Evolutionary conservation across 1,140 invertebrate genomes (phyloP), one percentile per base, ranked within the genome.

Genomic region (Trinorchestia longiramus): DNA sequence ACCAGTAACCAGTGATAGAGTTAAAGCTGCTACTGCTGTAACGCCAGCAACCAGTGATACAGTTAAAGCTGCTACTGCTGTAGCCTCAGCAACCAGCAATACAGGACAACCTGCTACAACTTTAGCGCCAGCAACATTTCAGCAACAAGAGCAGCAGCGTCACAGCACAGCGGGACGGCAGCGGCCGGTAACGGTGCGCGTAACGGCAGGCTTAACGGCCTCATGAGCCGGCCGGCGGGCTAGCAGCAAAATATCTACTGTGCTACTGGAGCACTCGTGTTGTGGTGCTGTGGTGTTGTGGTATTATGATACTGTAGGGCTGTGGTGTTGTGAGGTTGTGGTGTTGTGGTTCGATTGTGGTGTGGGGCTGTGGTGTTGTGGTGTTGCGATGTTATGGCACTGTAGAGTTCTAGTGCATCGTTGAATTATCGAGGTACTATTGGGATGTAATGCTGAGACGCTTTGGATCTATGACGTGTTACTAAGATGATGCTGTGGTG

Each of bases 141-240:
- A 77, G 28, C 28, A 77, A 77, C 62, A 77, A 36, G 15, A 77
- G 62, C 62, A 77, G 62, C 62, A 15, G 62, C 62, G 62, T 23
- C 62, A 36, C 62, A 77, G 62, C 8, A 19, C 28, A 91, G 88
- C 88, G 43, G 8, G 41, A 3, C 41, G 36, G 88, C 88, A 44
- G 88, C 88, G 88, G 88, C 36, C 1, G 1, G 28, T 91, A 91
- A 36, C 88, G 88, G 88, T 91, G 6, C 36, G 36, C 4, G 41
- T 91, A 91, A 91, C 88, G 88, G 88, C 28, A 44, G 88, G 28
- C 41, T 3, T 91, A 42, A 91, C 88, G 88, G 88, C 88, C 41
- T 8, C 43, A 11, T 23, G 15, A 15, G 62, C 62, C 28, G 62
- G 15, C 62, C 62, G 15, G 62, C 28, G 62, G 15, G 62, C 62